These are phyloP conservation scores for Chlorops oryzae DNA, from an alignment of 1,140 invertebrate species.

Conservation along the genomic window DNA sequence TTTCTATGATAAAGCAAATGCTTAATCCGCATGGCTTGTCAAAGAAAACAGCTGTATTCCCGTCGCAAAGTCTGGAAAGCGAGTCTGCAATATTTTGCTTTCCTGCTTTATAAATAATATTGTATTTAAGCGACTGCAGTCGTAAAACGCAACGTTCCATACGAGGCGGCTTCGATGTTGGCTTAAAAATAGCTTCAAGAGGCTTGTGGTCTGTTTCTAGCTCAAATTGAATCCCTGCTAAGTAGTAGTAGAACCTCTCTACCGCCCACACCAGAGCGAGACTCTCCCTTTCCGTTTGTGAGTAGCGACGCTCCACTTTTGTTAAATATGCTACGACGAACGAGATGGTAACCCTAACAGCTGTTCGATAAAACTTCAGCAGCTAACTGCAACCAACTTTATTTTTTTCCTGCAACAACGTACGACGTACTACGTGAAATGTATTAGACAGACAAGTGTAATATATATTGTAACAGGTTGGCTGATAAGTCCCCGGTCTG, in stretches of 20 bases:
- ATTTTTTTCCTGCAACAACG: too few relatives aligned
- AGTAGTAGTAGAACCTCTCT: too few relatives aligned
- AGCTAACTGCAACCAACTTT: too few relatives aligned
- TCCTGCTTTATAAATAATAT: slow-evolving; percentile 1
- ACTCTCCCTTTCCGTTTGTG: slow-evolving; percentile 44
- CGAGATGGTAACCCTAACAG: too few relatives aligned
- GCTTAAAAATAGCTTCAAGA: too few relatives aligned
- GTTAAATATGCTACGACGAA: too few relatives aligned
- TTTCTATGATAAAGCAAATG: neutral
- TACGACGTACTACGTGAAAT: too few relatives aligned
- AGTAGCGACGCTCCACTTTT: slow-evolving; percentile 42
- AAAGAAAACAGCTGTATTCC: neutral
- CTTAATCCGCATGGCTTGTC: neutral
- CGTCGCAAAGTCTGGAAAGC: neutral
- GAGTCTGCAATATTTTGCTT: neutral
- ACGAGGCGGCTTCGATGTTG: neutral
- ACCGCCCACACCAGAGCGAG: too few relatives aligned
- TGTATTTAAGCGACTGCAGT: neutral
- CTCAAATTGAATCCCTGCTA: slow-evolving; percentile 29
- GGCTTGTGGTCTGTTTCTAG: slow-evolving; percentile 38
- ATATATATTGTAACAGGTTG: too few relatives aligned
- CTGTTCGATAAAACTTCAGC: too few relatives aligned
- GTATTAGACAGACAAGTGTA: too few relatives aligned
- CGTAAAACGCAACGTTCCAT: neutral
- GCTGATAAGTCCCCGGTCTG: too few relatives aligned